phyloP scores from a whole-genome alignment of 2,888 invertebrate species.

The Lasioglossum zephyrum region DNA sequence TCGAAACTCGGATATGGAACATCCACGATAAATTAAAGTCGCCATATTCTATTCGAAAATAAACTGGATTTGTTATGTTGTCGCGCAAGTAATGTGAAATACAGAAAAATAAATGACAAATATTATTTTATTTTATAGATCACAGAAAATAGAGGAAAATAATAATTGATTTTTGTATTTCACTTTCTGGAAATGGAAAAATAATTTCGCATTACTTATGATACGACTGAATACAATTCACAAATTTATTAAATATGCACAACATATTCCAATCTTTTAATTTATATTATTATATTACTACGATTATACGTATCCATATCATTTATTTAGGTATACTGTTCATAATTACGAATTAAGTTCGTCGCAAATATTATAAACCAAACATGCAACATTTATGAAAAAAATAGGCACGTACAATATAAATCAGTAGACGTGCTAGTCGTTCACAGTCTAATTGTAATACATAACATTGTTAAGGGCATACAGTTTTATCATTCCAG shows the following conservation, averaged over 20 bases:
- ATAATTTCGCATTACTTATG: neutral
- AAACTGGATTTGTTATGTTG: neutral
- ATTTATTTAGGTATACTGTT: neutral
- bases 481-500: neutral
- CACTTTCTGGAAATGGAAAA: too few species aligned
- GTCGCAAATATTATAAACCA: neutral
- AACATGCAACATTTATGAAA: neutral
- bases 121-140: neutral
- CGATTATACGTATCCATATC: neutral
- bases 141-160: neutral
- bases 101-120: neutral
- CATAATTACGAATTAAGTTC: neutral
- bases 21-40: neutral
- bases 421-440: too few species aligned
- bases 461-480: neutral
- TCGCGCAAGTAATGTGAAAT: neutral
- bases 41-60: neutral
- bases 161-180: neutral
- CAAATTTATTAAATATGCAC: neutral
- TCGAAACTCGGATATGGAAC: constrained; percentile 59
- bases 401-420: too few species aligned
- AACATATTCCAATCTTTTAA: neutral
- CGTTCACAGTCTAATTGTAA: neutral
- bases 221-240: neutral
- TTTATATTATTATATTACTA: constrained; percentile 10